Evolutionary conservation across 1,140 invertebrate species (phyloP).

Genomic region (Drosophila azteca): DNA sequence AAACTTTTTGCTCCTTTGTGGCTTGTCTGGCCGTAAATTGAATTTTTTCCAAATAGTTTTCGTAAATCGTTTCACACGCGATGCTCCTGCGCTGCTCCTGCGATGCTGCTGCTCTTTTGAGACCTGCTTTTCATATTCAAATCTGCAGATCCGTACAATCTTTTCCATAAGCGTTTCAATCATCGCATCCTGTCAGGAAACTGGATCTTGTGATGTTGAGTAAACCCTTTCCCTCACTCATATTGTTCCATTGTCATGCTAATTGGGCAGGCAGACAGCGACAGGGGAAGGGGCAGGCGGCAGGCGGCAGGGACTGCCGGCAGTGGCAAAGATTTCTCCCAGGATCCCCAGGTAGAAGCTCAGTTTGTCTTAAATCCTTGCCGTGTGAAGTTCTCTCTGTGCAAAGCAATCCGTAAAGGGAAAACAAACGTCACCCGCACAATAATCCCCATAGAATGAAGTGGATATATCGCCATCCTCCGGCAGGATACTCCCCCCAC

Average conservation of each 20-base stretch:
- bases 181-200: constrained; percentile 71
- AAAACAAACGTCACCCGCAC: constrained; percentile 41
- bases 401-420: constrained; percentile 22
- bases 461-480: constrained; percentile 2
- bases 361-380: constrained; percentile 47
- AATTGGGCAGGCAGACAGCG: constrained; percentile 47
- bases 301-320: constrained; percentile 3
- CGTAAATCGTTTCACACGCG: constrained; percentile 63
- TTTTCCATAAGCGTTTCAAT: constrained; percentile 51
- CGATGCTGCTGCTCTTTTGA: constrained; percentile 43
- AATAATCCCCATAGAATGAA: constrained; percentile 12
- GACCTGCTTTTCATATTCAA: constrained; percentile 45
- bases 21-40: constrained; percentile 53
- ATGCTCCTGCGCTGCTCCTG: constrained; percentile 5
- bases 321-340: constrained; percentile 22
- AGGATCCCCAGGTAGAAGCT: constrained; percentile 37
- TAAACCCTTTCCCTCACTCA: constrained; percentile 29
- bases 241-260: constrained; percentile 71
- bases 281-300: background rate
- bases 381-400: constrained; percentile 44
- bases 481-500: background rate
- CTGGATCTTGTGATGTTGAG: constrained; percentile 48
- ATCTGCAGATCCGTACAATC: constrained; percentile 14
- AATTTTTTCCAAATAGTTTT: constrained; percentile 40
- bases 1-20: constrained; percentile 38